These are phyloP conservation scores for Amiota mariae DNA, from an alignment of 2,888 invertebrate species.

Conservation along the genomic window DNA sequence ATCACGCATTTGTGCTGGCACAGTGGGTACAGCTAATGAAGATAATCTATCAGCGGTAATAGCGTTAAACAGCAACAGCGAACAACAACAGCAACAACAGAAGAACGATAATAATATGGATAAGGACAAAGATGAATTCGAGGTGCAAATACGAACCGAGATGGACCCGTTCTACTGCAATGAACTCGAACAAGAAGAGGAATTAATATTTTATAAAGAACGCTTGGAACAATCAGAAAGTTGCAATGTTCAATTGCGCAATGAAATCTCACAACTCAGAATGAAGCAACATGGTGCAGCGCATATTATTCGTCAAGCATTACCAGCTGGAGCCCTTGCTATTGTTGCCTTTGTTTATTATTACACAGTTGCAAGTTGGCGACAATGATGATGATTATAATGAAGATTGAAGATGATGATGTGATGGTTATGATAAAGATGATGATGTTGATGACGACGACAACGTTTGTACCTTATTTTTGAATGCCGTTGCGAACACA, in stretches of 20 bases:
- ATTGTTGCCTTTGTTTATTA: slow-evolving; percentile 68
- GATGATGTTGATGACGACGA: no score
- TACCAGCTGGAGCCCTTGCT: slow-evolving; percentile 65
- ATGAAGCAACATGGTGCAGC: slow-evolving; percentile 48
- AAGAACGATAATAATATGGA: background rate
- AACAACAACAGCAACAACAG: background rate
- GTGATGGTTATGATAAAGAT: no score
- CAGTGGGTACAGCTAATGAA: background rate
- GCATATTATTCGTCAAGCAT: slow-evolving; percentile 51
- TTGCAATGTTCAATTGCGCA: slow-evolving; percentile 67
- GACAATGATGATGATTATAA: no score
- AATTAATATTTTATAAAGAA: slow-evolving; percentile 72
- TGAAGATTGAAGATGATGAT: no score
- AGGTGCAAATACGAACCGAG: slow-evolving; percentile 49
- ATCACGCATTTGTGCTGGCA: slow-evolving; percentile 12
- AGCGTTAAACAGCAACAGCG: background rate
- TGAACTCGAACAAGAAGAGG: slow-evolving; percentile 70
- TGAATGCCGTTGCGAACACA: no score
- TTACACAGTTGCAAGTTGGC: slow-evolving; percentile 34
- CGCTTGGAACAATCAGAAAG: slow-evolving; percentile 66
- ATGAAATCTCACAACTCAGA: slow-evolving; percentile 65
- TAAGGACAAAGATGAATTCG: slow-evolving; percentile 33
- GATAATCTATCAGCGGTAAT: background rate
- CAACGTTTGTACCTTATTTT: no score
- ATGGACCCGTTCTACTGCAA: slow-evolving; percentile 63